A percentile compares a stretch with the other conserved stretches of the same genome.
phyloP scores from a whole-genome alignment of 2,797 vertebrate species.

The Microctenopoma steveboyesi region DNA sequence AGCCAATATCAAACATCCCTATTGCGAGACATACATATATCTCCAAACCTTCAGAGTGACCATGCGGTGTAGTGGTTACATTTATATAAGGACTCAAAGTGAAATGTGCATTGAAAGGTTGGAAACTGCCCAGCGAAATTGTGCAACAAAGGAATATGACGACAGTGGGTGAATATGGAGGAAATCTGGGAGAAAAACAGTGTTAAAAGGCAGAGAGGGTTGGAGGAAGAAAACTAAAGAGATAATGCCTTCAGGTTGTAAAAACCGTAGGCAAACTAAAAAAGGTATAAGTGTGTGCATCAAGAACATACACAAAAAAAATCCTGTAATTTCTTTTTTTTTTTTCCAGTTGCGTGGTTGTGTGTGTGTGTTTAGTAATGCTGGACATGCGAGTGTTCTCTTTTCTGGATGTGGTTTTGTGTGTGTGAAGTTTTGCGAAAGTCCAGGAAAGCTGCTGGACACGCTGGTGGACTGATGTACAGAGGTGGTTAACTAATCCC shows the following conservation, averaged over 20 bases:
- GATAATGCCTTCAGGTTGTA: slow-evolving; percentile 40
- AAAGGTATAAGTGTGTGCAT: slow-evolving; percentile 15
- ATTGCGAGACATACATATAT: no score
- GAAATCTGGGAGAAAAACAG: slow-evolving; percentile 7
- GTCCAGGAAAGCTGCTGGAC: slow-evolving; percentile 48
- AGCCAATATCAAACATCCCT: no score
- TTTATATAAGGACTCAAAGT: slow-evolving; percentile 6
- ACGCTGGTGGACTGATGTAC: slow-evolving; percentile 50
- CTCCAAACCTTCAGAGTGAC: no score
- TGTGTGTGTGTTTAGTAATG: slow-evolving; percentile 38
- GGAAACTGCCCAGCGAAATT: slow-evolving; percentile 1
- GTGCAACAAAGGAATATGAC: slow-evolving; percentile 10
- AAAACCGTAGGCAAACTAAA: slow-evolving; percentile 19
- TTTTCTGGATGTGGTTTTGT: slow-evolving; percentile 31
- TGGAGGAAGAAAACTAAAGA: slow-evolving; percentile 19
- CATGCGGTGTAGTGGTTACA: no score
- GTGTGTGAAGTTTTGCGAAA: slow-evolving; percentile 8
- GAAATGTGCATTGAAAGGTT: background rate
- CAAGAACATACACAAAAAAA: no score
- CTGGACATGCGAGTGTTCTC: slow-evolving; percentile 33
- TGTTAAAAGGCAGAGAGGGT: slow-evolving; percentile 22
- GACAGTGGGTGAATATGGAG: slow-evolving; percentile 14
- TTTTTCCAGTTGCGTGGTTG: background rate
- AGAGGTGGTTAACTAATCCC: slow-evolving; percentile 65
- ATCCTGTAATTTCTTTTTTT: no score